Conservation (phyloP, 2,888 invertebrate species). For the Oeneis ivallda region DNA sequence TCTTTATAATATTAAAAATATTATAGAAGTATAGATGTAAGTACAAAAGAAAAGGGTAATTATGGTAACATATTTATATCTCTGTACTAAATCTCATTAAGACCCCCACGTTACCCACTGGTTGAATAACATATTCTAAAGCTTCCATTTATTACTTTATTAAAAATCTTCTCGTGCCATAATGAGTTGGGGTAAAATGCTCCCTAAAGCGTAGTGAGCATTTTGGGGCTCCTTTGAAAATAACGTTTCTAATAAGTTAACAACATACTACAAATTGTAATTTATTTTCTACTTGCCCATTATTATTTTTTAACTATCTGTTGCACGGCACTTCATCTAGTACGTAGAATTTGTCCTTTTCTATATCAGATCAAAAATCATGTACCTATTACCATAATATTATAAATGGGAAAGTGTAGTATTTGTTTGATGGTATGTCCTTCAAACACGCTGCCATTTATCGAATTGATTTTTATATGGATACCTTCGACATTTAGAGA, state of each 20-base stretch:
- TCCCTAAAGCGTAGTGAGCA: slow-evolving; percentile 3
- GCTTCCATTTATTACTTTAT: neutral
- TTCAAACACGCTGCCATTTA: too few species aligned
- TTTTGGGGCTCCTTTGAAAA: slow-evolving; percentile 6
- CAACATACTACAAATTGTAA: slow-evolving; percentile 9
- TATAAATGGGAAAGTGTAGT: too few species aligned
- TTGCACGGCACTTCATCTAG: neutral
- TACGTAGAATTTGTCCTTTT: neutral
- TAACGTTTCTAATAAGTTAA: slow-evolving; percentile 1
- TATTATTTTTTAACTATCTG: slow-evolving; percentile 1
- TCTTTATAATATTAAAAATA: too few species aligned
- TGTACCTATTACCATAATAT: too few species aligned
- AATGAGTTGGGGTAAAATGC: slow-evolving; percentile 1
- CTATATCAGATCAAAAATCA: too few species aligned
- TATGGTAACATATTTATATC: neutral
- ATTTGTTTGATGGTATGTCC: too few species aligned
- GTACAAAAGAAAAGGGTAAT: neutral
- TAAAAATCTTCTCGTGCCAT: neutral
- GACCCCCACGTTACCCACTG: neutral
- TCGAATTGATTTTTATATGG: neutral
- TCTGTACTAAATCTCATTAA: neutral
- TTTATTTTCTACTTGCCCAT: neutral
- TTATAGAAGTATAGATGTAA: too few species aligned
- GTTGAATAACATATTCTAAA: neutral
- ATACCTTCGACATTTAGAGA: neutral